Conservation (phyloP, 1,140 invertebrate species). For the Drosophila equinoxialis region DNA sequence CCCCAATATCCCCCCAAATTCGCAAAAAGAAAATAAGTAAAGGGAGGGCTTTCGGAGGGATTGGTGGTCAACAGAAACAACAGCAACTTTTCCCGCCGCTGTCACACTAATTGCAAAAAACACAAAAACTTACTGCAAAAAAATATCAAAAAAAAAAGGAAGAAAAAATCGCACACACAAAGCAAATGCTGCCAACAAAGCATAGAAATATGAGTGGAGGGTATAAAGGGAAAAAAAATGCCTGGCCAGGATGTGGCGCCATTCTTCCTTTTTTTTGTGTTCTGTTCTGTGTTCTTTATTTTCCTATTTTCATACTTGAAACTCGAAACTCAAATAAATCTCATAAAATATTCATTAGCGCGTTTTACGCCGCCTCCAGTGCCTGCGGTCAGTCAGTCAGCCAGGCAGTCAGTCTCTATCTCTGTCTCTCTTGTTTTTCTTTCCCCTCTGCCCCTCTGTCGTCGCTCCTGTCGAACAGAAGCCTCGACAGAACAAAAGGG, state of each 20-base stretch:
- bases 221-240: slow-evolving; percentile 37
- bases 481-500: slow-evolving; percentile 57
- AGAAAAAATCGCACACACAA: slow-evolving; percentile 15
- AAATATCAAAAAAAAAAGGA: slow-evolving; percentile 15
- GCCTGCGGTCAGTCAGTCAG: slow-evolving; percentile 72
- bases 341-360: slow-evolving; percentile 81
- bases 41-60: not conserved
- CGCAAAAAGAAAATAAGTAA: too few relatives aligned
- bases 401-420: slow-evolving; percentile 43
- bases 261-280: slow-evolving; percentile 35
- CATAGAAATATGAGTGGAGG: slow-evolving; percentile 38
- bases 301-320: slow-evolving; percentile 53
- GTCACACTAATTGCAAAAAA: slow-evolving; percentile 75
- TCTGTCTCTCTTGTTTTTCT: not conserved
- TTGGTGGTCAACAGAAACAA: slow-evolving; percentile 10
- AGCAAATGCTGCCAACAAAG: slow-evolving; percentile 34
- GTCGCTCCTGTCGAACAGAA: not conserved
- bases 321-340: slow-evolving; percentile 79
- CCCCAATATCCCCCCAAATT: not conserved
- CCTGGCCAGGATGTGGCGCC: slow-evolving; percentile 42
- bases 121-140: slow-evolving; percentile 68
- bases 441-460: too few relatives aligned
- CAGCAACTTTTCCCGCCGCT: slow-evolving; percentile 29
- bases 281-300: slow-evolving; percentile 20
- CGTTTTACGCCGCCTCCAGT: slow-evolving; percentile 48